Evolutionary conservation across 1,140 invertebrate species (phyloP).

Genomic region (Anoplophora glabripennis): DNA sequence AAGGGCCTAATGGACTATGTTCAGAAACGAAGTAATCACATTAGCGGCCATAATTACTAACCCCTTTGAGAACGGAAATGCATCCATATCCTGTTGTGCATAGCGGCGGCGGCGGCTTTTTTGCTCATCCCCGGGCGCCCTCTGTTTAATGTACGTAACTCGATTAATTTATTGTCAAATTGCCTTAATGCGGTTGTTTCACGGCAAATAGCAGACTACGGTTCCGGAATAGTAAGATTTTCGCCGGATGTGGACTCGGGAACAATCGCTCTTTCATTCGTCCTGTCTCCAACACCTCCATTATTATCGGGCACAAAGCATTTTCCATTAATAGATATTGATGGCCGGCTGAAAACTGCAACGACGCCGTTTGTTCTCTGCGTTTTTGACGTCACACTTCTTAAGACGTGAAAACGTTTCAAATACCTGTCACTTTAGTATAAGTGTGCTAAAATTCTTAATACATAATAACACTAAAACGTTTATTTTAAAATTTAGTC

Average conservation of each 20-base stretch:
- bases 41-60: slow-evolving; percentile 50
- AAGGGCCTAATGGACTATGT: slow-evolving; percentile 48
- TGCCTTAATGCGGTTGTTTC: slow-evolving; percentile 46
- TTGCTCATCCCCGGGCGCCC: slow-evolving; percentile 15
- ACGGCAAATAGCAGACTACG: slow-evolving; percentile 49
- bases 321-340: no score
- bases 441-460: no score
- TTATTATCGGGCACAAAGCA: slow-evolving; percentile 5
- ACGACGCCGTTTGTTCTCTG: no score
- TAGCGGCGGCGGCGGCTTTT: slow-evolving; percentile 22
- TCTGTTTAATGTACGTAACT: slow-evolving; percentile 43
- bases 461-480: no score
- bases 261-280: background rate
- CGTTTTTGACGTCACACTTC: no score
- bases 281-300: background rate
- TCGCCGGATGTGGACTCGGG: slow-evolving; percentile 1
- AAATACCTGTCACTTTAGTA: no score
- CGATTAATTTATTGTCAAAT: slow-evolving; percentile 50
- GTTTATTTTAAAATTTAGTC: no score
- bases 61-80: slow-evolving; percentile 51
- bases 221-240: slow-evolving; percentile 12
- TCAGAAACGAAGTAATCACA: slow-evolving; percentile 51
- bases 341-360: no score
- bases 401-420: no score
- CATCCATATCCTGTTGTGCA: slow-evolving; percentile 50